Evolutionary conservation across 2,113 vertebrate genomes (phyloP), one percentile per base, ranked within the genome.

Genomic region (Scophthalmus maximus): DNA sequence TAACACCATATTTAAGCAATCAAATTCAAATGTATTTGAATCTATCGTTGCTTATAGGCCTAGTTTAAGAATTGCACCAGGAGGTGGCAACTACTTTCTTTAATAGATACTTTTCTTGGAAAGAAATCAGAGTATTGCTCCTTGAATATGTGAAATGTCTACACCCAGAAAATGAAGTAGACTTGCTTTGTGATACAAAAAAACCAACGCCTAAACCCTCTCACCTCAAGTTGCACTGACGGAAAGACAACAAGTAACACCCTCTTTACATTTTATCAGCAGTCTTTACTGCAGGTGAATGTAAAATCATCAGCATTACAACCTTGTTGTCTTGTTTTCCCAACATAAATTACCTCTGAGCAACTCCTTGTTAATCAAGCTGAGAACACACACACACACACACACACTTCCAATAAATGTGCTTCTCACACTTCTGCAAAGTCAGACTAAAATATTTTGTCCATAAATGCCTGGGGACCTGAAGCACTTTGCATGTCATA

Each of bases 401-500:
- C 26, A 38, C 30, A 27, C 18, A 17, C 14, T 22, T 52, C 70
- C 63, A 89, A 90, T 91, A 88, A 91, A 91, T 89, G 38, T 79
- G 65, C 76, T 72, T 68, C 46, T 72, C 77, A 85, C 80, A 88
- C 75, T 88, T 87, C 78, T 88, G 84, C 81, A 90, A 88, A 90
- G 87, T 88, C 87, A 88, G 81, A 76, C 72, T 85, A 84, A 92
- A 91, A 89, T 88, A 87, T 90, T 92, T 74, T 79, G 69, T 72
- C 85, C 51, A 79, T 83, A 78, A 88, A 88, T 29, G 58, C 75
- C 74, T 22, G 56, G 80, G 80, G 47, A 76, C 70, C 68, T 47
- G 47, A 79, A 89, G 86, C 86, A 90, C 87, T 93, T 90, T 92
- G 82, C 82, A 88, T 87, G 89, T 87, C 92, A 92, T 79, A 92